Evolutionary conservation across 2,113 vertebrate species (phyloP), one percentile per base, ranked within the genome.

Genomic region (Nibea albiflora): DNA sequence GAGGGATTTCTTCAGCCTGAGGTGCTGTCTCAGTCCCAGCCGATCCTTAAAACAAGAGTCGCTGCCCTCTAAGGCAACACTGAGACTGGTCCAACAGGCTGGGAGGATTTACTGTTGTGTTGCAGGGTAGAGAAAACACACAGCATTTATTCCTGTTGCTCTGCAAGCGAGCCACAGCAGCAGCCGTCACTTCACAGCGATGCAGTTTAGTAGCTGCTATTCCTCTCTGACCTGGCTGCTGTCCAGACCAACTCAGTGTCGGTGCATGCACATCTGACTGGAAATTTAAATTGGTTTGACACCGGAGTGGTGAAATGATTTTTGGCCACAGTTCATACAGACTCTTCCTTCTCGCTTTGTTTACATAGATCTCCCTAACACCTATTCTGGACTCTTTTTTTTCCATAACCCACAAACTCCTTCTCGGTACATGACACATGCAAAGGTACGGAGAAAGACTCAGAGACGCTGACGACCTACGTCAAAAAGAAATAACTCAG

Each of bases 51-150:
- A 69, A 64, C 58, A 46, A 17, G 47, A 75, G 72, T 80, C 78
- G 52, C 68, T 71, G 53, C 85, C 85, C 87, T 91, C 69, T 88
- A 84, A 87, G 81, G 83, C 65, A 78, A 61, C n/a, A 19, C 31
- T 28, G 72, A 64, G 57, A 67, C 31, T 3, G 20, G 20, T 79
- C 56, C 67, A 58, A 50, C 72, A 83, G 67, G 28, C 62, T 8
- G 0, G 1, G 35, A 52, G 20, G 78, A 91, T 86, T 92, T 80
- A 86, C 75, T 54, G 68, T 74, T 73, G 60, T 76, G 82, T 79
- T 88, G 57, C 73, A 57, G 53, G 52, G 66, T 8, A 60, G 53
- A 63, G 54, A 65, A 79, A 82, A 83, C 66, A 71, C 56, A 10
- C 73, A 42, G 28, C 20, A 46, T 76, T 60, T 83, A 54, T 74